Conservation (phyloP, 2,797 vertebrate species). For the Pogonophryne albipinna region DNA sequence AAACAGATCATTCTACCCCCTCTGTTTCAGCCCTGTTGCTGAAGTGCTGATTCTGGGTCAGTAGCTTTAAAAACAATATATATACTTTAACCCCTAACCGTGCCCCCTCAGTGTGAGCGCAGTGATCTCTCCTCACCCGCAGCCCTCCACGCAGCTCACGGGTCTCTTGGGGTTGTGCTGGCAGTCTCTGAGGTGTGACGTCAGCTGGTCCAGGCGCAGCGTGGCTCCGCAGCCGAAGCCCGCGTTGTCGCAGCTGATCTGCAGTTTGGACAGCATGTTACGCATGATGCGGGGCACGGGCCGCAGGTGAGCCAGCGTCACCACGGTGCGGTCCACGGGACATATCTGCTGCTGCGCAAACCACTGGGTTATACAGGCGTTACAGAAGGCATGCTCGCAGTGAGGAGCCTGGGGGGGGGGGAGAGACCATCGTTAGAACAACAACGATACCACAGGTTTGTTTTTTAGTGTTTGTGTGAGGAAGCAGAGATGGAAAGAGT, state of each 20-base stretch:
- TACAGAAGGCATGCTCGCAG: conserved; percentile 99
- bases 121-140: conserved; percentile 88
- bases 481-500: too few species aligned
- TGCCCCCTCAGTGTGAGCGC: neutral
- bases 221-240: conserved; percentile 95
- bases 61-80: too few species aligned
- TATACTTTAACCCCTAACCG: too few species aligned
- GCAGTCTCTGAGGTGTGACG: conserved; percentile 97
- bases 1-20: too few species aligned
- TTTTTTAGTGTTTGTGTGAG: too few species aligned
- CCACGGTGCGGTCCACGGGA: conserved; percentile 97
- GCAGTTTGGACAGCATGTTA: conserved; percentile 99
- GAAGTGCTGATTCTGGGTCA: too few species aligned
- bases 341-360: conserved; percentile 99
- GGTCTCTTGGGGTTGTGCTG: conserved; percentile 99
- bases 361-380: conserved; percentile 99
- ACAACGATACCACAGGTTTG: neutral
- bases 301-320: conserved; percentile 97
- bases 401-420: conserved; percentile 90
- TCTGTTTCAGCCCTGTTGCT: too few species aligned
- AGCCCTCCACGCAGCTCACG: conserved; percentile 96
- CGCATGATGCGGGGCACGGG: conserved; percentile 99
- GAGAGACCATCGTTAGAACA: neutral
- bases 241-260: conserved; percentile 97
- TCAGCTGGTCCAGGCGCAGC: conserved; percentile 95